Evolutionary conservation across 2,888 invertebrate species (phyloP).

Genomic region (Euzophera pinguis): DNA sequence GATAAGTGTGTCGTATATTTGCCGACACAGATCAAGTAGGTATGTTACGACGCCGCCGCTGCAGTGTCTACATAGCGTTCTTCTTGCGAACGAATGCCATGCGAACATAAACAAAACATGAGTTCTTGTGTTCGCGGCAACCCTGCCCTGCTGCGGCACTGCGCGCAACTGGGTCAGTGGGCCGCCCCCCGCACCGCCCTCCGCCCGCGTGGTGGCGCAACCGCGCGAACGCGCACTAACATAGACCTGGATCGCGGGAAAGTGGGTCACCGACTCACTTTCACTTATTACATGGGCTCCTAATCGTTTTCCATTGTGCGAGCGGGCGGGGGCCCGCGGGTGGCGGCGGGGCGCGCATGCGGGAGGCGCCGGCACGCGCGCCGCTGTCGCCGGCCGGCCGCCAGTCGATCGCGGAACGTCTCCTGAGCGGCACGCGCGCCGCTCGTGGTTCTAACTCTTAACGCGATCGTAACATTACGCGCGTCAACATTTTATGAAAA

Average conservation of each 20-base stretch:
- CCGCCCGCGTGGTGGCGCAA: constrained; percentile 78
- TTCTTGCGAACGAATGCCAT: constrained; percentile 49
- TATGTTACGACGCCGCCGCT: constrained; percentile 25
- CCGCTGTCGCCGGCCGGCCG: constrained; percentile 71
- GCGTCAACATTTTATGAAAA: constrained; percentile 51
- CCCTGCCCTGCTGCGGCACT: constrained; percentile 82
- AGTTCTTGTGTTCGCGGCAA: constrained; percentile 69
- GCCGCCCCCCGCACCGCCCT: constrained; percentile 81
- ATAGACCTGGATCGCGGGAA: constrained; percentile 96
- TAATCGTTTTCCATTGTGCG: constrained; percentile 86
- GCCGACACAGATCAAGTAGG: neutral
- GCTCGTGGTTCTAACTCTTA: constrained; percentile 41
- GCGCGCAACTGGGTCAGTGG: constrained; percentile 91
- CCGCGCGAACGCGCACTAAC: constrained; percentile 83
- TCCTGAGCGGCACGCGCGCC: constrained; percentile 58
- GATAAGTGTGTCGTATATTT: neutral
- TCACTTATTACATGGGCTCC: constrained; percentile 92
- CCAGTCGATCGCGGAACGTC: constrained; percentile 75
- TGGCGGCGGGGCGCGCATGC: constrained; percentile 73
- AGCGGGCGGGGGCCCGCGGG: constrained; percentile 77
- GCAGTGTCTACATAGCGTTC: constrained; percentile 24
- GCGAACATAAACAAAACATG: constrained; percentile 75
- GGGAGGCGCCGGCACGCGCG: constrained; percentile 77
- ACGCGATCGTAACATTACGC: constrained; percentile 69
- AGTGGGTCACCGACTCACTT: constrained; percentile 95